Evolutionary conservation across 1,140 invertebrate genomes (phyloP).

Genomic region (Sarcophaga peregrina): DNA sequence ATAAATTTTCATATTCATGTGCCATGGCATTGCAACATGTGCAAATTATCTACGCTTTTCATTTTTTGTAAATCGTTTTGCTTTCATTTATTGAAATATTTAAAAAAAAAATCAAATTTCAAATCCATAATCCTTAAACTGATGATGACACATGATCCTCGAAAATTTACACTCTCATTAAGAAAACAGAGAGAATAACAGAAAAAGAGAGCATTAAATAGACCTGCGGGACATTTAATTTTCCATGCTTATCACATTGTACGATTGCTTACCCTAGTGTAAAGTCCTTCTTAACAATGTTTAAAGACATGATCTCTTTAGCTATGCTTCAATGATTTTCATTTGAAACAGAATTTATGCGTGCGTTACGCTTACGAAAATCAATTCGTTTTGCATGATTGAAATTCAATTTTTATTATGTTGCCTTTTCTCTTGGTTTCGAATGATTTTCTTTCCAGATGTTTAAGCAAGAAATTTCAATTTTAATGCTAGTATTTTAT

Average conservation of each 20-base stretch:
- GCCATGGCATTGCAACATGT: conserved; percentile 11
- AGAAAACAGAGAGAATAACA: background rate
- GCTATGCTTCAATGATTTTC: background rate
- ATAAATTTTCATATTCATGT: background rate
- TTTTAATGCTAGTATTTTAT: conserved; percentile 16
- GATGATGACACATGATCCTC: conserved; percentile 8
- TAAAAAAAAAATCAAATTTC: background rate
- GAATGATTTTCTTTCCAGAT: background rate
- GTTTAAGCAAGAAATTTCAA: conserved; percentile 19
- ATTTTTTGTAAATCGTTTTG: background rate
- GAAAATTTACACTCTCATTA: conserved; percentile 8
- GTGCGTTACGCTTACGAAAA: background rate
- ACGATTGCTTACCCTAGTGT: background rate
- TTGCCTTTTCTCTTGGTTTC: background rate
- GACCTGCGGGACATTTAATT: background rate
- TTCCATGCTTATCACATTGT: background rate
- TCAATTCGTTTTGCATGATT: conserved; percentile 12
- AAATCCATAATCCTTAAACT: background rate
- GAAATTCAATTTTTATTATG: background rate
- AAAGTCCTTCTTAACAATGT: background rate
- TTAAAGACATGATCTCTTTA: background rate
- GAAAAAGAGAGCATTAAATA: background rate
- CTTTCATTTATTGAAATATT: background rate
- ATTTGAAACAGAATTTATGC: background rate
- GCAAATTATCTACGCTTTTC: conserved; percentile 24